Conservation (phyloP, 2,113 vertebrate genomes). For the Pterocles orientalis region DNA sequence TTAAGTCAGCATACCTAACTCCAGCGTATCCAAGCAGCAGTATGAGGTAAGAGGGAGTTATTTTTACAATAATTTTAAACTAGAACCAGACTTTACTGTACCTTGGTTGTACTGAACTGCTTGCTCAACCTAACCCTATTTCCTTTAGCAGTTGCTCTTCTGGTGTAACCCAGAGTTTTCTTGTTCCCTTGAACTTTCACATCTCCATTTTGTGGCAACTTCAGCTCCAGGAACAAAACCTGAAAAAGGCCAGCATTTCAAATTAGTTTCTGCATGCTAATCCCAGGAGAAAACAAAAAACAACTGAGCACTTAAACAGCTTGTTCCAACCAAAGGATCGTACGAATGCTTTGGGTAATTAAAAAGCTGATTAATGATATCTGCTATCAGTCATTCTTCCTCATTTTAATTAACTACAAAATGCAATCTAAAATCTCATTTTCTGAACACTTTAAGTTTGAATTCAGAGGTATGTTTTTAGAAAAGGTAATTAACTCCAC, state of each 20-base stretch:
- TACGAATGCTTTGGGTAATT: slow-evolving; percentile 42
- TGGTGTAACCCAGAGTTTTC: slow-evolving; percentile 91
- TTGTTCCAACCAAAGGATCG: slow-evolving; percentile 18
- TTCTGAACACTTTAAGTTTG: background rate
- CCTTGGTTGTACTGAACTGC: slow-evolving; percentile 95
- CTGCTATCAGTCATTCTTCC: background rate
- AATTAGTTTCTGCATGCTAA: background rate
- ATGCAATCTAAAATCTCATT: slow-evolving; percentile 47
- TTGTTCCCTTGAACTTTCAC: slow-evolving; percentile 78
- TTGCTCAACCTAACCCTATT: slow-evolving; percentile 77
- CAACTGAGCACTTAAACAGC: slow-evolving; percentile 5
- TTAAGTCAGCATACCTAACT: background rate
- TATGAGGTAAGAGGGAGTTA: background rate
- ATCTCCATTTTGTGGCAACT: slow-evolving; percentile 90
- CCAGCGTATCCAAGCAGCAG: background rate
- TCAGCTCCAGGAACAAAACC: slow-evolving; percentile 94
- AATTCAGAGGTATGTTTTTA: slow-evolving; percentile 21
- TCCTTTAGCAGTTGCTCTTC: slow-evolving; percentile 76
- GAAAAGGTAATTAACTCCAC: slow-evolving; percentile 54
- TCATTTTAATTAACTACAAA: slow-evolving; percentile 50
- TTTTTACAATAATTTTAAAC: background rate
- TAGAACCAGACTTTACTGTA: slow-evolving; percentile 52
- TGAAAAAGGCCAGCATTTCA: slow-evolving; percentile 63
- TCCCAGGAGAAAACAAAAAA: slow-evolving; percentile 20
- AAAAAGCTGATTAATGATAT: slow-evolving; percentile 47